Evolutionary conservation across 2,888 invertebrate species (phyloP).

Genomic region (Tanaodytes sp.): DNA sequence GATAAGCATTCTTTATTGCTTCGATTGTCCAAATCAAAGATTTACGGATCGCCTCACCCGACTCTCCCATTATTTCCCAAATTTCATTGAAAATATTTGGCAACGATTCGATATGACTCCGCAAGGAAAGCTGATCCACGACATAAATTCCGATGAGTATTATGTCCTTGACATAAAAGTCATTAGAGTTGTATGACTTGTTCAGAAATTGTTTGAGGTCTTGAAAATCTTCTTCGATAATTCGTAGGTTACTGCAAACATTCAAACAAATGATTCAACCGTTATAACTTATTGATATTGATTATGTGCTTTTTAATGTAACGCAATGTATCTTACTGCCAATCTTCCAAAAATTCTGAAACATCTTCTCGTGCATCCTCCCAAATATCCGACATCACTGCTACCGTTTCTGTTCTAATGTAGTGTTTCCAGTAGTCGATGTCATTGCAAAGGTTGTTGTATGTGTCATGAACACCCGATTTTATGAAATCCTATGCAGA

Average conservation of each 20-base stretch:
- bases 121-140: constrained; percentile 84
- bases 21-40: constrained; percentile 84
- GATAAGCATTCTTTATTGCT: constrained; percentile 81
- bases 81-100: constrained; percentile 87
- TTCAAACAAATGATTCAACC: background rate
- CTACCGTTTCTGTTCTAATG: constrained; percentile 80
- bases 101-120: constrained; percentile 83
- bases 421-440: constrained; percentile 79
- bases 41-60: constrained; percentile 84
- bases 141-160: constrained; percentile 81
- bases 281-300: no score
- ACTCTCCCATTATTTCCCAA: constrained; percentile 90
- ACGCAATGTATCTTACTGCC: constrained; percentile 77
- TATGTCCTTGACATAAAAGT: constrained; percentile 87
- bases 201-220: constrained; percentile 82
- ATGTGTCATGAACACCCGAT: constrained; percentile 72
- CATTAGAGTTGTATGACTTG: constrained; percentile 85
- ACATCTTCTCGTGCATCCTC: constrained; percentile 82
- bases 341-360: constrained; percentile 81
- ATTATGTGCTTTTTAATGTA: no score
- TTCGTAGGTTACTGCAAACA: constrained; percentile 76
- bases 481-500: constrained; percentile 74
- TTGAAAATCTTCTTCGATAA: constrained; percentile 82
- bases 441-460: constrained; percentile 73
- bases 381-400: constrained; percentile 82